A percentile compares a stretch with the other conserved stretches of the same genome.
Conservation (phyloP, 2,888 invertebrate species). For the Tetheella fluctuosa region DNA sequence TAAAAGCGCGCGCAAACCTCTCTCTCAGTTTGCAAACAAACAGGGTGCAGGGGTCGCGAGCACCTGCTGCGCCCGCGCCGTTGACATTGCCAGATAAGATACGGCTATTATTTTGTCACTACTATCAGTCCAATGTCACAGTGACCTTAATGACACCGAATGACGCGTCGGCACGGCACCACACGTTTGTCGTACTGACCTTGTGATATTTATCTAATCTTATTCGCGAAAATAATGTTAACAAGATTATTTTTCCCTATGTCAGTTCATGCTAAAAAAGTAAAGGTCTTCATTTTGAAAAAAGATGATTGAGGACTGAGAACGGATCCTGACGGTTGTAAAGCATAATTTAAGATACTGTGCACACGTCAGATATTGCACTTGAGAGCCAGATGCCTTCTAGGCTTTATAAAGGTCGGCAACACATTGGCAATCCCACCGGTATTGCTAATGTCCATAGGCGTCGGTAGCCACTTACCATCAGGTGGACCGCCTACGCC, state of each 20-base stretch:
- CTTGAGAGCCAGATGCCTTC: too few relatives aligned
- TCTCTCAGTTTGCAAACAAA: constrained; percentile 38
- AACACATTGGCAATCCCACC: too few relatives aligned
- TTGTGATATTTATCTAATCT: constrained; percentile 83
- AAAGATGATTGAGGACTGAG: too few relatives aligned
- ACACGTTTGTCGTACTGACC: constrained; percentile 71
- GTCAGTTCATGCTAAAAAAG: constrained; percentile 10
- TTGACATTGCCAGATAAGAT: constrained; percentile 83
- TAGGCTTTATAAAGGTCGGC: too few relatives aligned
- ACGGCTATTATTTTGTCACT: constrained; percentile 81
- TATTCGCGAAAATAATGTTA: constrained; percentile 71
- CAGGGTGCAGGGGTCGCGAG: constrained; percentile 70
- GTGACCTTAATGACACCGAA: constrained; percentile 82
- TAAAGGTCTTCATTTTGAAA: background rate
- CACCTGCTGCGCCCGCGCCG: constrained; percentile 79
- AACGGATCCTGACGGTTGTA: too few relatives aligned
- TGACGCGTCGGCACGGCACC: constrained; percentile 71
- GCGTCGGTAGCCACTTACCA: too few relatives aligned
- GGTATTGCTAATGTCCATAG: too few relatives aligned
- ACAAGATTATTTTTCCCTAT: constrained; percentile 50
- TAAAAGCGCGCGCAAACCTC: constrained; percentile 20
- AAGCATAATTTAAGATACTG: too few relatives aligned
- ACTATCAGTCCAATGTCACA: constrained; percentile 82
- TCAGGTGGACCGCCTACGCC: too few relatives aligned
- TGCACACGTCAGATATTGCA: too few relatives aligned